Conservation (phyloP, 2,888 invertebrate genomes). For the Steinernema hermaphroditum region DNA sequence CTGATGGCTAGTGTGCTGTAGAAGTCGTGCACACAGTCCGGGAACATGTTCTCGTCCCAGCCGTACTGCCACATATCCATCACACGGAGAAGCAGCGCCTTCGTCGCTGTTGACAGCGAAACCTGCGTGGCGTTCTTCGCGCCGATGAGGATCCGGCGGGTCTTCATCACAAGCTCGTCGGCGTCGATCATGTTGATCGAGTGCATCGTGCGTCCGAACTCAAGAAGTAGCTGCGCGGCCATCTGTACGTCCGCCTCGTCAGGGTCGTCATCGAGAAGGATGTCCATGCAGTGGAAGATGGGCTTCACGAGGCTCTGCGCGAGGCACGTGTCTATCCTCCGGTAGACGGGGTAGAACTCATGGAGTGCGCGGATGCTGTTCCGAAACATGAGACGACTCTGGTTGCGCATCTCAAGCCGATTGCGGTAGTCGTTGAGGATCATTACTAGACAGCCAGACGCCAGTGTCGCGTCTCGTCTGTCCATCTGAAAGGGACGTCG, state of each 20-base stretch:
- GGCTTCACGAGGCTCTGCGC: constrained; percentile 50
- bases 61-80: neutral
- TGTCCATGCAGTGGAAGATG: constrained; percentile 47
- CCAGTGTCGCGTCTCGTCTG: constrained; percentile 43
- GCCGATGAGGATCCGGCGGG: neutral
- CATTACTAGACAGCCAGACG: constrained; percentile 47
- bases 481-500: constrained; percentile 40
- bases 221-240: neutral
- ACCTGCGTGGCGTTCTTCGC: neutral
- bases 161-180: constrained; percentile 2
- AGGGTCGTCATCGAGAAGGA: constrained; percentile 48
- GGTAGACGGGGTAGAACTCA: constrained; percentile 51
- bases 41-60: neutral
- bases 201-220: constrained; percentile 3
- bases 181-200: constrained; percentile 9
- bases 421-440: constrained; percentile 52
- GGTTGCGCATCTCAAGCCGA: constrained; percentile 46
- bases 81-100: neutral
- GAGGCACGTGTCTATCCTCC: constrained; percentile 48
- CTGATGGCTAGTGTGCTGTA: neutral
- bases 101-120: neutral
- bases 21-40: constrained; percentile 14
- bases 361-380: constrained; percentile 49
- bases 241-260: constrained; percentile 31
- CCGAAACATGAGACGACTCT: constrained; percentile 47